A percentile compares a stretch with the other conserved stretches of the same genome.
phyloP scores from a whole-genome alignment of 2,797 vertebrate genomes.

The Periparus ater region DNA sequence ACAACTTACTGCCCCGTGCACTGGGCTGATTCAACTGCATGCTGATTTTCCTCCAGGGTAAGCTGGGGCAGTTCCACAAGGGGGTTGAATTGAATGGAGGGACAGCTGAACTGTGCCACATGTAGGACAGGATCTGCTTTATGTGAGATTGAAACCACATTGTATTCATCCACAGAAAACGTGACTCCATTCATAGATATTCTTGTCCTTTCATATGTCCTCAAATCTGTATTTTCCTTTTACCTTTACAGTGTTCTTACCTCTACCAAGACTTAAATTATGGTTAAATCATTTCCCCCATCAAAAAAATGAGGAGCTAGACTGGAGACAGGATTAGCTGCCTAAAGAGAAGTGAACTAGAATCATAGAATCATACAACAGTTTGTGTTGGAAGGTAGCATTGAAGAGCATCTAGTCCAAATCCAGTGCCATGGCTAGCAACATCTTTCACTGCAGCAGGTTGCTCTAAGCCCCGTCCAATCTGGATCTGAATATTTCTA shows the following conservation, averaged over 20 bases:
- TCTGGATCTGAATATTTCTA: neutral
- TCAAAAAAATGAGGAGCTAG: neutral
- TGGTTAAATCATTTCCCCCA: neutral
- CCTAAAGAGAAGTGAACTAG: neutral
- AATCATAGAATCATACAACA: neutral
- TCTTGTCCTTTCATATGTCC: neutral
- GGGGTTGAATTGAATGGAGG: neutral
- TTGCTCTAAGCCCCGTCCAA: neutral
- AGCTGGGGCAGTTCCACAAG: neutral
- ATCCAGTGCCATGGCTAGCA: fast-evolving
- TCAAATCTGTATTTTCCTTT: neutral
- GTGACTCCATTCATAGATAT: neutral
- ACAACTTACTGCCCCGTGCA: neutral
- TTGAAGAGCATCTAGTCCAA: neutral
- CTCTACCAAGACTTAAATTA: neutral
- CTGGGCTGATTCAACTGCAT: neutral
- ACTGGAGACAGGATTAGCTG: neutral
- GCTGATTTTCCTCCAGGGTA: neutral
- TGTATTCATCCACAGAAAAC: neutral
- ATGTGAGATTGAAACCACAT: neutral
- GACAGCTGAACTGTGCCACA: neutral
- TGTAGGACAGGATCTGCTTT: neutral
- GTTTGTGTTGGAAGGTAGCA: neutral
- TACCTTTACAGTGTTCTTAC: neutral
- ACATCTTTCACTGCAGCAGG: neutral